Base-by-base conservation (phyloP, 37 sponge, comb jelly and placozoan species). In the Diacarnus erythraeanus region DNA sequence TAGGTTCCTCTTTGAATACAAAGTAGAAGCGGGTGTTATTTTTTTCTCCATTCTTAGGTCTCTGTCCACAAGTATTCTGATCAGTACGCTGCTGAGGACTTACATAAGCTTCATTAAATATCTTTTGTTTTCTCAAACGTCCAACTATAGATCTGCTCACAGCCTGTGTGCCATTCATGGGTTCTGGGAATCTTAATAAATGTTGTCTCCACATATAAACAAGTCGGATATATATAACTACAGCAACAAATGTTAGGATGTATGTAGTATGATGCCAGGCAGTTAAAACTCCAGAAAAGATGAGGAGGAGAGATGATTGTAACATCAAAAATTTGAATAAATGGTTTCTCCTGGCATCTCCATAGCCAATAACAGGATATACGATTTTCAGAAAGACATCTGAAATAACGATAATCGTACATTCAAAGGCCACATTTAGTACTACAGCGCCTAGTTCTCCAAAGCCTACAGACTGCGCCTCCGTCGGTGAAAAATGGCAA, bases 321-420 rank as follows among this genome's bases (percentile, higher is more conserved):
- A 26, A 23, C 41, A 57, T 34, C 44, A 81, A 30, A 2, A 81
- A 27, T 2, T 36, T 36, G 42, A 58, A 36, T 23, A 40, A 27
- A 0, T 35, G 1, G 25, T 36, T 34, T 64, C 30, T 15, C 6
- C 44, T 3, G 12, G 37, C 65, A 5, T 18, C 17, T 65, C 33
- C 66, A 47, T 47, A 34, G 33, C 66, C 34, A 30, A 18, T 30
- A 5, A 18, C 9, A 10, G 9, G 1, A 27, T 57, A 2, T 22
- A 79, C 34, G 35, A 10, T 31, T 20, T 57, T 40, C 37, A 69
- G 6, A 9, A 79, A 25, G n/a, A 79, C 8, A 5, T 79, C 79
- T 12, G 79, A 54, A 4, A 36, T 56, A 18, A 79, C 37, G 35
- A 68, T 43, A 15, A 79, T 9, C 18, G 29, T 12, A 47, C 51